Percentiles rank a stretch among this genome's conserved stretches.
These are phyloP conservation scores for Heterochromis multidens DNA, from an alignment of 2,113 vertebrate genomes.

Conservation along the genomic window DNA sequence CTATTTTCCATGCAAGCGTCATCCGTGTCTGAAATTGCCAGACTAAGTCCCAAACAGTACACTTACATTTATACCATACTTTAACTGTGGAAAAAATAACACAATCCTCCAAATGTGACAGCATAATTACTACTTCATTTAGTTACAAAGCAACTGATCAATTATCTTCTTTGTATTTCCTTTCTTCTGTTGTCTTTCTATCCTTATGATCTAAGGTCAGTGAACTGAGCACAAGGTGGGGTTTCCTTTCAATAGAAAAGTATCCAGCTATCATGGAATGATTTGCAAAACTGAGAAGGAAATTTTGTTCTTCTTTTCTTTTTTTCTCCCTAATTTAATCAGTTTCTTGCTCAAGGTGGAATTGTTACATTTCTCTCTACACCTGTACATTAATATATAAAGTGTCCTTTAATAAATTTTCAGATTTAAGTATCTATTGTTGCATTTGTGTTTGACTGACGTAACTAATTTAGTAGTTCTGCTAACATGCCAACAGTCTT, in stretches of 20 bases:
- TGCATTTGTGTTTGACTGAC: background rate
- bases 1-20: background rate
- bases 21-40: too few relatives aligned
- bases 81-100: background rate
- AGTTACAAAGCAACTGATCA: background rate
- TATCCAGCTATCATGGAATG: background rate
- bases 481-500: background rate
- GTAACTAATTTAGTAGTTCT: background rate
- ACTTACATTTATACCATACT: fast-evolving
- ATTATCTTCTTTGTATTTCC: background rate
- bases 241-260: fast-evolving
- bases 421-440: background rate
- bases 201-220: background rate
- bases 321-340: too few relatives aligned
- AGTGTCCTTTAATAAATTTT: background rate
- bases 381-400: background rate
- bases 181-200: background rate
- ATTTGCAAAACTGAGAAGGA: background rate
- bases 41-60: background rate
- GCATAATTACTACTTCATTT: background rate
- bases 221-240: background rate
- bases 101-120: background rate
- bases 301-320: background rate
- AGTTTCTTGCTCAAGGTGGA: too few relatives aligned
- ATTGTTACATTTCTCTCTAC: background rate